Conservation (phyloP, 2,113 vertebrate species). For the Siniperca knerii region DNA sequence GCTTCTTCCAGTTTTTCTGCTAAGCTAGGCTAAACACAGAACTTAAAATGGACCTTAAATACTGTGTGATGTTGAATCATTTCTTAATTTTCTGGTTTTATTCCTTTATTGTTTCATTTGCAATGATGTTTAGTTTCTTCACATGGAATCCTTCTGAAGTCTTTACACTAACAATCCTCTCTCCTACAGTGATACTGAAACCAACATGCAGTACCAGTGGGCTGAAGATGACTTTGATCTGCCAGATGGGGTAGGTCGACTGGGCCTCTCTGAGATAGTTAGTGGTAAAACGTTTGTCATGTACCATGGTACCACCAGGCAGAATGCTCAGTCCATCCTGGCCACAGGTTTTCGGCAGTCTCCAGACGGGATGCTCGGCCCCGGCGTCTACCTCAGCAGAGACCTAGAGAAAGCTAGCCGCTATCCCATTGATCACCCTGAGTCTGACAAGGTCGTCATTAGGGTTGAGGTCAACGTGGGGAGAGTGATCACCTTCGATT, state of each 20-base stretch:
- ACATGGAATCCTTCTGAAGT: background rate
- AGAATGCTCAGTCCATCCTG: too few relatives aligned
- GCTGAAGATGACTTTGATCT: constrained; percentile 64
- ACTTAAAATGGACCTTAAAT: background rate
- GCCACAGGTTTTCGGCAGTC: too few relatives aligned
- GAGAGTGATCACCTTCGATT: too few relatives aligned
- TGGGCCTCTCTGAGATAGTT: rapidly evolving
- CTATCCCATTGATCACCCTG: too few relatives aligned
- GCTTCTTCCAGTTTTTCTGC: background rate
- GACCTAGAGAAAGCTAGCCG: too few relatives aligned
- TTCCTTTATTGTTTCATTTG: background rate
- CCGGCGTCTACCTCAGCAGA: too few relatives aligned
- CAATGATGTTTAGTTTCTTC: too few relatives aligned
- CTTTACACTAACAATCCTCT: rapidly evolving
- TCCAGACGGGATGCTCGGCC: too few relatives aligned
- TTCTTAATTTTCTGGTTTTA: background rate
- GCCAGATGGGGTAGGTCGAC: rapidly evolving
- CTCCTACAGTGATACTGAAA: background rate
- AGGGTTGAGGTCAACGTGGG: too few relatives aligned
- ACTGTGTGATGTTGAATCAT: background rate
- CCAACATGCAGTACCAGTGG: constrained; percentile 45
- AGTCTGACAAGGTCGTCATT: too few relatives aligned
- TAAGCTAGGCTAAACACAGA: background rate
- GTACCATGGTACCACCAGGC: too few relatives aligned
- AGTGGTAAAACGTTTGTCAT: too few relatives aligned